phyloP scores from a whole-genome alignment of 2,797 vertebrate species.

The Sparidentex hasta region DNA sequence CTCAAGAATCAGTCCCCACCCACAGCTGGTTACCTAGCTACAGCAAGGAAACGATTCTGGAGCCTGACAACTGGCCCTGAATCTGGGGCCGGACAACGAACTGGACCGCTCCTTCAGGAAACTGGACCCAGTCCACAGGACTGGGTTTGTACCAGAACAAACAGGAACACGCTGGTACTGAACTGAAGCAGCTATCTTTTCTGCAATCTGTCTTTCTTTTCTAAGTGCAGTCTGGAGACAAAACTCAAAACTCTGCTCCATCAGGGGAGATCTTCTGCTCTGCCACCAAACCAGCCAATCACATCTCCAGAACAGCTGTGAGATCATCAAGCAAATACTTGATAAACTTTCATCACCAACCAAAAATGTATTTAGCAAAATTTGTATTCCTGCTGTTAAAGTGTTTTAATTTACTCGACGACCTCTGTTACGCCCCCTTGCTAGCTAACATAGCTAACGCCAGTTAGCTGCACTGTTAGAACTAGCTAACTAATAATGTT shows the following conservation, averaged over 20 bases:
- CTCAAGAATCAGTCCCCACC: constrained; percentile 9
- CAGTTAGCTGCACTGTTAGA: constrained; percentile 3
- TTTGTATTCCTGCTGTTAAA: neutral
- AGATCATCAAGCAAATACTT: neutral
- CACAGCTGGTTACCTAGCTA: constrained; percentile 31
- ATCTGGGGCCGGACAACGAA: neutral
- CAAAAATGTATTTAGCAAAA: neutral
- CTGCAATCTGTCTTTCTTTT: neutral
- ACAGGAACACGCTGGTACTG: constrained; percentile 6
- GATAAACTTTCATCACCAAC: neutral
- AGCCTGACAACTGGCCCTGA: neutral
- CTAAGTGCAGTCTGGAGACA: constrained; percentile 11
- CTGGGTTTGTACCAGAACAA: constrained; percentile 9
- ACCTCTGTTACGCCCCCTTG: neutral
- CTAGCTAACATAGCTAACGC: constrained; percentile 1
- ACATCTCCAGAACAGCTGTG: neutral
- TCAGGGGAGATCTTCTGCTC: neutral
- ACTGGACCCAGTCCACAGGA: neutral
- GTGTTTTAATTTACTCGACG: neutral
- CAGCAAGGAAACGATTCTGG: constrained; percentile 8
- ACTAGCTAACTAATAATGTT: neutral
- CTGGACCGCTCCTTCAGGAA: neutral
- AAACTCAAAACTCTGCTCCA: neutral
- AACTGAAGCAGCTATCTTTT: constrained; percentile 20
- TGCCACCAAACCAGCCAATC: constrained; percentile 57